phyloP scores from a whole-genome alignment of 2,888 invertebrate genomes.

The Pollenia labialis region DNA sequence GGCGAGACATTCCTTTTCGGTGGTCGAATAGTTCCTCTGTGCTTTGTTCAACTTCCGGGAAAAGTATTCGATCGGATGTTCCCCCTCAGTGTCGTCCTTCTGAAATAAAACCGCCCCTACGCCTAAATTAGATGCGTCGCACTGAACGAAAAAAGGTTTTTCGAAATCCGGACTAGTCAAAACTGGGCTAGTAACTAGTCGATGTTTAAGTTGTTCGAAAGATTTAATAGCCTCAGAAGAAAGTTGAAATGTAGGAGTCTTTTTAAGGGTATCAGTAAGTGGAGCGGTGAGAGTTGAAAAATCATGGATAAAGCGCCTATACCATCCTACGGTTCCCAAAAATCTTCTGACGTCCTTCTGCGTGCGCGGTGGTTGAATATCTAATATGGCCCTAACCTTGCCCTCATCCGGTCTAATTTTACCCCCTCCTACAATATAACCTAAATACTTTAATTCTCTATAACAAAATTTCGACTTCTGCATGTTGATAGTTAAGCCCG shows the following conservation, averaged over 20 bases:
- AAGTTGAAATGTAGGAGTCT: neutral
- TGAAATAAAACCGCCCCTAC: conserved; percentile 53
- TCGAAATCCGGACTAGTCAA: conserved; percentile 10
- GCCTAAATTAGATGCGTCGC: conserved; percentile 42
- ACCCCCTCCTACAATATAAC: conserved; percentile 33
- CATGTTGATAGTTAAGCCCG: conserved; percentile 40
- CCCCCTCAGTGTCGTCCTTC: conserved; percentile 20
- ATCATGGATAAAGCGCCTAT: conserved; percentile 17
- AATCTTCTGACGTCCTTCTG: neutral
- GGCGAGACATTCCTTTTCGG: conserved; percentile 44
- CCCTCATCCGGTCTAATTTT: conserved; percentile 6
- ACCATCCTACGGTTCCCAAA: conserved; percentile 31
- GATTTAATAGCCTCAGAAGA: neutral
- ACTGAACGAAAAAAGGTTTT: conserved; percentile 13
- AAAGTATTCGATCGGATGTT: conserved; percentile 49
- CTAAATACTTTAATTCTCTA: conserved; percentile 23
- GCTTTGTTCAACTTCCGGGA: conserved; percentile 35
- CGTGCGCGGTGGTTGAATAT: neutral
- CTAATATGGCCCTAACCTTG: too few relatives aligned
- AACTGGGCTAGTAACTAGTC: neutral
- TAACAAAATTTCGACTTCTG: conserved; percentile 41
- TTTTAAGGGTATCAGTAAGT: conserved; percentile 23
- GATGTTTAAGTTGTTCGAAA: neutral
- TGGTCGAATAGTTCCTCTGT: conserved; percentile 5
- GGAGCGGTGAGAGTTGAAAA: conserved; percentile 32